Base-by-base conservation (phyloP, 1,140 invertebrate species). In the Drosophila mayri region DNA sequence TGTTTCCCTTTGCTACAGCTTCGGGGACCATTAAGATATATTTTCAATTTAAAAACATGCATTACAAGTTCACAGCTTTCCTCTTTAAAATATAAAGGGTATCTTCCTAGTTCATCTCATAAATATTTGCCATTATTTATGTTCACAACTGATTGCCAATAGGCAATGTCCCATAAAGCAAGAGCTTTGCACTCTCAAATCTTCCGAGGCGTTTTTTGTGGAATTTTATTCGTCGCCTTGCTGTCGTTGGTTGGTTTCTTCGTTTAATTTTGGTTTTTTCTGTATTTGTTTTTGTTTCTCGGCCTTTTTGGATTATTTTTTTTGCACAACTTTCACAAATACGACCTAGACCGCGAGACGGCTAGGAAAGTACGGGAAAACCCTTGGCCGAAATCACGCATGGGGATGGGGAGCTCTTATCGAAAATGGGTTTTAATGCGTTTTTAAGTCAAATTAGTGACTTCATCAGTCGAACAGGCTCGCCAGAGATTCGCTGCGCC, bases 401-500 rank as follows among this genome's bases (percentile, higher is more conserved):
- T 35, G 18, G 49, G 64, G 41, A 22, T 28, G 63, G 38, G 35
- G 60, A 46, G 80, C 74, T 90, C 83, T 88, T 85, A 85, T 90
- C 85, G 84, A 88, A 88, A 88, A 90, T 88, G 85, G 85, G 73
- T 90, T 88, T 88, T 88, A 88, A 88, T 88, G 85, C 85, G 85
- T 88, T 88, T 88, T 88, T 88, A 88, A 88, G 81, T 81, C 85
- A 88, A 88, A 88, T 88, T 88, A 88, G 85, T 85, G 85, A 87
- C 85, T 90, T 88, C 85, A 88, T 90, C 85, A 90, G 85, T 79
- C 47, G 49, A 47, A 66, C 68, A 88, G 61, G 65, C 75, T 82
- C 70, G 52, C 28, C 49, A 20, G 28, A 70, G 67, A 68, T 76
- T 65, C 65, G 46, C 54, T 50, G 49, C 30, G 32, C 32, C 35